Percentiles rank a stretch among this genome's conserved stretches.
These are phyloP conservation scores for Orestias chungarensis DNA, from an alignment of 2,797 vertebrate genomes.

Conservation along the genomic window DNA sequence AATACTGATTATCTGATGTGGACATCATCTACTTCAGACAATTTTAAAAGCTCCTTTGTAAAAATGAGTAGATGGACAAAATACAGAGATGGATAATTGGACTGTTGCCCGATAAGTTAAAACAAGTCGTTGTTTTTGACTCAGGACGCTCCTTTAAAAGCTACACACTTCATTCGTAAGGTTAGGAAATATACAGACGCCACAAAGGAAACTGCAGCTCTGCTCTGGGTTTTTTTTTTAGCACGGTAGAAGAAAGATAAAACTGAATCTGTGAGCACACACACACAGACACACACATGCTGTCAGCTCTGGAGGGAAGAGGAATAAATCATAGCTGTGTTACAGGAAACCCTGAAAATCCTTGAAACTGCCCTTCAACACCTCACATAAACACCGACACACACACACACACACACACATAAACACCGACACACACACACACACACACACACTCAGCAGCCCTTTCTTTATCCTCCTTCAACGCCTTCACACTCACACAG, in stretches of 20 bases:
- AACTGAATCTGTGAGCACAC: slow-evolving; percentile 9
- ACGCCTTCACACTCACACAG: background rate
- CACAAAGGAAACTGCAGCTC: slow-evolving; percentile 16
- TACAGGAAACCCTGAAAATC: slow-evolving; percentile 48
- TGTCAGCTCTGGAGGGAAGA: slow-evolving; percentile 38
- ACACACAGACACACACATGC: slow-evolving; percentile 9
- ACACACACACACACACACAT: slow-evolving; percentile 8
- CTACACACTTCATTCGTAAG: background rate
- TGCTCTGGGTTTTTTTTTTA: slow-evolving; percentile 15
- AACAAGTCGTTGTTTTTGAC: background rate
- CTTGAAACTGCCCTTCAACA: slow-evolving; percentile 40
- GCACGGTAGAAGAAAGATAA: slow-evolving; percentile 14
- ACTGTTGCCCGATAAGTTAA: background rate
- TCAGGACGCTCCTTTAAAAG: background rate
- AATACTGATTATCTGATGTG: background rate
- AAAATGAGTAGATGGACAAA: background rate
- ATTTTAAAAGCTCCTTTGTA: background rate
- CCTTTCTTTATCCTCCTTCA: slow-evolving; percentile 1
- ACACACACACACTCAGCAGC: background rate
- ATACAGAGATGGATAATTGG: background rate
- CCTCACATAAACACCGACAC: slow-evolving; percentile 1
- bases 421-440: background rate
- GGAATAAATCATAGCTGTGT: slow-evolving; percentile 51
- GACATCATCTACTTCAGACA: background rate
- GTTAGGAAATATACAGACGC: background rate